Evolutionary conservation across 2,113 vertebrate genomes (phyloP).

Genomic region (Cyanoderma ruficeps): DNA sequence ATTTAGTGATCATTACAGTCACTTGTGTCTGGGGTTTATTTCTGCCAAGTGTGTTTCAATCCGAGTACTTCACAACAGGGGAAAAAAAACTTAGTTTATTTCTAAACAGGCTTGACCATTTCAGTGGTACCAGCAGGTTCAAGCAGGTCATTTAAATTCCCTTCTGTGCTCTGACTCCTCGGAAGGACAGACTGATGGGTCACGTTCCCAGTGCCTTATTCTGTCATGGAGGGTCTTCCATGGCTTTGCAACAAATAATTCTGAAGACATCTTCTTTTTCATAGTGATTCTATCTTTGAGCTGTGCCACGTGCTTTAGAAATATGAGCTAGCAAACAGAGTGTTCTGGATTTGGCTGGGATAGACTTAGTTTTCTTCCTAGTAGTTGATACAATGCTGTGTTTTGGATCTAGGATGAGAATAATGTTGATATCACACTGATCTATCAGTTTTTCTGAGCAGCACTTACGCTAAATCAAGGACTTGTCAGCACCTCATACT

Average conservation of each 20-base stretch:
- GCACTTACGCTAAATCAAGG: not conserved
- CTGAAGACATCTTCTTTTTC: not conserved
- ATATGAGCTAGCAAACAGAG: not conserved
- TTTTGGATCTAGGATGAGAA: not conserved
- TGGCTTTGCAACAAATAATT: not conserved
- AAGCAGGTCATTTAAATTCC: not conserved
- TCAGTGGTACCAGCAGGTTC: not conserved
- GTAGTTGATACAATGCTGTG: not conserved
- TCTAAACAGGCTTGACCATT: not conserved
- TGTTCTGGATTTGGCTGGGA: not conserved
- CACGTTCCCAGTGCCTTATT: not conserved
- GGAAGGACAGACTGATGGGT: not conserved
- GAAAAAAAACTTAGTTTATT: not conserved
- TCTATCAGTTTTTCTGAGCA: not conserved
- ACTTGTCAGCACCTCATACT: not conserved
- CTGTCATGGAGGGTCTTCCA: not conserved
- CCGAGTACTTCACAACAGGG: not conserved
- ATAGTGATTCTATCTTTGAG: not conserved
- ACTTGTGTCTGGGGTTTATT: not conserved
- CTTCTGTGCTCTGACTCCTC: not conserved
- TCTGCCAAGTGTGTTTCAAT: not conserved
- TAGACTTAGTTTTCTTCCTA: not conserved
- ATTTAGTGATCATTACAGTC: not conserved
- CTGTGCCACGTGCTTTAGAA: not conserved
- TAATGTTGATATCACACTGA: not conserved